Base-by-base conservation (phyloP, 2,797 vertebrate genomes). In the Jordanella pulchra region DNA sequence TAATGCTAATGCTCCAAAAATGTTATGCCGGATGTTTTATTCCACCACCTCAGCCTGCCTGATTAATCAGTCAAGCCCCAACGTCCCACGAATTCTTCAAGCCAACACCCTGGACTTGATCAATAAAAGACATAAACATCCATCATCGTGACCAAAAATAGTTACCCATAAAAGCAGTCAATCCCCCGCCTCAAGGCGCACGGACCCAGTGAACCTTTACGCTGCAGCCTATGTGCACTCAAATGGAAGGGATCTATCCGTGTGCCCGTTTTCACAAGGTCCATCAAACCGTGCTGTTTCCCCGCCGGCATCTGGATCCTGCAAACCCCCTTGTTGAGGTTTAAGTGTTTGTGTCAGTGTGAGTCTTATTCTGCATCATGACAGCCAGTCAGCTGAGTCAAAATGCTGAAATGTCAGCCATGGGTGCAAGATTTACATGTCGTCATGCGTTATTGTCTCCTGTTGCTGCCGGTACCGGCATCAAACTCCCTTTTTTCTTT, bases 71-170 rank as follows among this genome's bases (percentile, higher is more conserved):
- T n/a, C 72, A 54, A 17, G 67, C 75, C 60, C 60, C 21, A 76
- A 75, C 78, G 72, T 84, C 81, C 47, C 64, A 65, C 75, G 87
- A 55, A 85, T 80, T 89, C 82, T 71, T 82, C 79, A 85, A 82
- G 81, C 81, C 80, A 76, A 72, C 88, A 86, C 76, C 60, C 82
- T 86, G 81, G 64, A 77, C 77, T 69, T 87, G 87, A 92, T 93
- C 92, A 86, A 93, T 92, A 89, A 90, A 90, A 91, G 76, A 90
- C 90, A 91, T 89, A 91, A 92, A 85, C 90, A 92, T 93, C 87
- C 91, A 92, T 93, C 91, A 92, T 83, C 86, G 79, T 79, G 88
- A 87, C 87, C 92, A 91, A 91, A 92, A 92, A 93, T 93, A 92
- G 89, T 82, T 79, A 72, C 84, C 83, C 82, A 80, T 86, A 90